These are phyloP conservation scores for Anhinga rufa DNA, from an alignment of 2,113 vertebrate species.

Conservation along the genomic window DNA sequence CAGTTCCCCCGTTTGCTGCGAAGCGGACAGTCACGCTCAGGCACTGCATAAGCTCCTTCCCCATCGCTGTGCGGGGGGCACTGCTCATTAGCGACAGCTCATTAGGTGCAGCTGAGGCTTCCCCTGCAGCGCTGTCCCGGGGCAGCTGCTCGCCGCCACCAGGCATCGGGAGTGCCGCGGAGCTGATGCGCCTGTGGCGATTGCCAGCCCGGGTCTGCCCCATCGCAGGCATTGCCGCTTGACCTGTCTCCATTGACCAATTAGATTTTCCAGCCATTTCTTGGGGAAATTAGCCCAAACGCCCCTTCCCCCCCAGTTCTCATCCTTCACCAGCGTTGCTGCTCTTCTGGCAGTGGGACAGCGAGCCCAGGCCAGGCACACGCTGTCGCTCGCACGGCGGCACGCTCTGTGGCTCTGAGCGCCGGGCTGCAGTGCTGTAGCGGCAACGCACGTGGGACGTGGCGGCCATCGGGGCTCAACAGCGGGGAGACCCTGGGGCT, in stretches of 20 bases:
- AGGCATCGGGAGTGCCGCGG: accelerated
- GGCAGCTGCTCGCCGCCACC: neutral
- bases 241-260: neutral
- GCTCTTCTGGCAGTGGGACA: neutral
- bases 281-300: neutral
- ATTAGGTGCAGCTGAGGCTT: neutral
- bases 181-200: neutral
- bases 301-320: neutral
- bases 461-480: accelerated
- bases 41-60: neutral
- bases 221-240: neutral
- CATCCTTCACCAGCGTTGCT: neutral
- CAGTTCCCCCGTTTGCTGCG: neutral
- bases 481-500: neutral
- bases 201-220: neutral
- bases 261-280: neutral
- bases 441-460: accelerated
- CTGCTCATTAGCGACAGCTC: neutral
- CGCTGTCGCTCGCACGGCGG: neutral
- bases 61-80: accelerated
- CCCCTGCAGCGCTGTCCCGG: accelerated
- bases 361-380: neutral
- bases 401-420: accelerated
- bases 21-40: accelerated
- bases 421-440: neutral